Percentiles rank a stretch among this genome's conserved stretches.
Evolutionary conservation across 2,113 vertebrate genomes (phyloP).

Genomic region (Brachirus orientalis): DNA sequence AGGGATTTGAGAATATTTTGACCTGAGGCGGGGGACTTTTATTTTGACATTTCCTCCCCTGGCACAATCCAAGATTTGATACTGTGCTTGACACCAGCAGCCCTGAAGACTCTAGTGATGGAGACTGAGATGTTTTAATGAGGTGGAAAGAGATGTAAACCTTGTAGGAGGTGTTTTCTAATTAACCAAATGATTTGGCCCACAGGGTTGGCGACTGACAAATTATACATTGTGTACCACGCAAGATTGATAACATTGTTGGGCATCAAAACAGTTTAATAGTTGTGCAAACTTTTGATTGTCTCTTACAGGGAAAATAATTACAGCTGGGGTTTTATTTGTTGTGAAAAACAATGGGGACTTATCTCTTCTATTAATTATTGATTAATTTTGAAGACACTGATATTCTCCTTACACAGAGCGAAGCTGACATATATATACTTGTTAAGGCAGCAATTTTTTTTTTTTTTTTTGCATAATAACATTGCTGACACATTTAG

Average conservation of each 20-base stretch:
- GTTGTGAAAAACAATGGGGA: constrained; percentile 8
- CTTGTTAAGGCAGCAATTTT: constrained; percentile 8
- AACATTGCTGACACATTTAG: constrained; percentile 2
- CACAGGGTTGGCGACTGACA: constrained; percentile 51
- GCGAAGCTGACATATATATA: neutral
- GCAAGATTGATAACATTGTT: constrained; percentile 54
- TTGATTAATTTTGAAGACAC: constrained; percentile 1
- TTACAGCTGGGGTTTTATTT: constrained; percentile 9
- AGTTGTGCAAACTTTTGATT: constrained; percentile 41
- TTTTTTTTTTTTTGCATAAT: constrained; percentile 13
- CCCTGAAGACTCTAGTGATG: constrained; percentile 59
- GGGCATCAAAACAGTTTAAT: constrained; percentile 50
- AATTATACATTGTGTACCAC: constrained; percentile 42
- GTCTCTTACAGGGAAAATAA: neutral
- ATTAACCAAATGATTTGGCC: constrained; percentile 72
- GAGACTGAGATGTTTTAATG: constrained; percentile 67
- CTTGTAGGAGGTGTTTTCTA: constrained; percentile 67
- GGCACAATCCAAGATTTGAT: constrained; percentile 64
- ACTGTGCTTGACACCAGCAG: constrained; percentile 58
- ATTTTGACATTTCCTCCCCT: constrained; percentile 78
- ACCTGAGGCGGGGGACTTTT: constrained; percentile 74
- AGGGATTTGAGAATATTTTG: constrained; percentile 75
- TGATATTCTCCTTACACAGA: neutral
- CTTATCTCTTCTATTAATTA: neutral
- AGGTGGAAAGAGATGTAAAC: constrained; percentile 71